A percentile compares a stretch with the other conserved stretches of the same genome.
Evolutionary conservation across 2,797 vertebrate species (phyloP).

Genomic region (Limnodromus scolopaceus): DNA sequence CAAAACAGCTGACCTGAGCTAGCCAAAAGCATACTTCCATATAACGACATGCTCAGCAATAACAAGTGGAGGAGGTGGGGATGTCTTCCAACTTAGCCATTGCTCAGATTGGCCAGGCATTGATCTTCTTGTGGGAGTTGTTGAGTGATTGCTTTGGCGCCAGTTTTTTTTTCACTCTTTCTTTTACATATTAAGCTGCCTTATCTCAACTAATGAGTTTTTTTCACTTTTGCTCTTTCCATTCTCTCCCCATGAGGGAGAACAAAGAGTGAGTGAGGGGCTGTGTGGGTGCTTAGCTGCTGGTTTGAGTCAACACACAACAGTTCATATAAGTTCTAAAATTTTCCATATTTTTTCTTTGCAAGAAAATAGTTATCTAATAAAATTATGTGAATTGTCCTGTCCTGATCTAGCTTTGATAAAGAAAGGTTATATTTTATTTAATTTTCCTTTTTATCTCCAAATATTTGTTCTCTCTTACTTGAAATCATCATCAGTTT

Average conservation of each 20-base stretch:
- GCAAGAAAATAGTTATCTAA: neutral
- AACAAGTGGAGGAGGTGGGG: accelerated
- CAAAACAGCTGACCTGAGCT: neutral
- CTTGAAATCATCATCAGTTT: neutral
- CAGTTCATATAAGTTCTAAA: neutral
- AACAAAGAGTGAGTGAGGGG: neutral
- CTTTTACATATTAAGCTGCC: neutral
- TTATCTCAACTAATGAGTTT: too few relatives aligned
- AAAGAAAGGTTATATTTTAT: neutral
- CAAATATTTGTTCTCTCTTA: neutral
- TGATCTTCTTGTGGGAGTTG: accelerated
- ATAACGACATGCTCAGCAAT: neutral
- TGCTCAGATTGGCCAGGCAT: neutral
- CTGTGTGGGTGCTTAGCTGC: neutral
- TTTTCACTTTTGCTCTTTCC: too few relatives aligned
- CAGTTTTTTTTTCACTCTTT: accelerated
- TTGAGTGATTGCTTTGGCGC: neutral
- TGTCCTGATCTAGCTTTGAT: neutral
- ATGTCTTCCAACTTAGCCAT: neutral
- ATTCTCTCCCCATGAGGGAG: neutral
- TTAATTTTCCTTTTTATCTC: neutral
- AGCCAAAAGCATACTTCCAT: neutral
- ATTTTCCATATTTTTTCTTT: neutral
- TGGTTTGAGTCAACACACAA: neutral
- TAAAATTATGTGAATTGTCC: neutral